Evolutionary conservation across 1,140 invertebrate species (phyloP).

Genomic region (Bombus picipes): DNA sequence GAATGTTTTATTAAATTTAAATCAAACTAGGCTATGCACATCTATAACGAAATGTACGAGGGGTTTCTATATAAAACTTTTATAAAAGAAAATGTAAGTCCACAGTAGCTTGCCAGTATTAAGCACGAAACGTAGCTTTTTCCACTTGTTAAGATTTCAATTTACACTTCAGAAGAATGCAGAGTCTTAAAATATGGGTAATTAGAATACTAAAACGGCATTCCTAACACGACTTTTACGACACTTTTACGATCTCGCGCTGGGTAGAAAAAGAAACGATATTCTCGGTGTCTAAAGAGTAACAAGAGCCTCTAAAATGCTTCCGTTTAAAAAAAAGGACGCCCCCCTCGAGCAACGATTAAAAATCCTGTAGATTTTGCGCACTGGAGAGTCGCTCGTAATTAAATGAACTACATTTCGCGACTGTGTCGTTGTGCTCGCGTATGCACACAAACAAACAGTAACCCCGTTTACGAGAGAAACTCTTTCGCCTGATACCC

Average conservation of each 20-base stretch:
- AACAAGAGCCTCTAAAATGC: not conserved
- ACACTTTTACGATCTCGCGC: slow-evolving; percentile 26
- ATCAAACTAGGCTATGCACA: too few species aligned
- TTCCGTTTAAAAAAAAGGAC: not conserved
- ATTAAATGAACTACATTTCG: slow-evolving; percentile 48
- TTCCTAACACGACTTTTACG: slow-evolving; percentile 7
- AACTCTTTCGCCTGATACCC: slow-evolving; percentile 29
- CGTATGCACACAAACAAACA: not conserved
- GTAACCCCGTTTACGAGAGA: slow-evolving; percentile 37
- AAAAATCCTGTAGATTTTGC: not conserved
- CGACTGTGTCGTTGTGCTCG: slow-evolving; percentile 12
- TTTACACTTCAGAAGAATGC: not conserved
- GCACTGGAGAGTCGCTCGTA: not conserved
- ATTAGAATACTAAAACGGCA: not conserved
- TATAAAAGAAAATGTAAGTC: not conserved
- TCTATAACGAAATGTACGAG: too few species aligned
- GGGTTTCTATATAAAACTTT: too few species aligned
- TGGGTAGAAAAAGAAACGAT: not conserved
- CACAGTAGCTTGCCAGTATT: not conserved
- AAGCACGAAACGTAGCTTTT: too few species aligned
- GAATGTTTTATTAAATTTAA: not conserved
- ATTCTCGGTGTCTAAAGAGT: not conserved
- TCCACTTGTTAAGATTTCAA: not conserved
- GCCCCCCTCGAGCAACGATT: not conserved
- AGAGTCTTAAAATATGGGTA: not conserved